Base-by-base conservation (phyloP, 1,140 invertebrate species). In the Zaprionus nigranus region DNA sequence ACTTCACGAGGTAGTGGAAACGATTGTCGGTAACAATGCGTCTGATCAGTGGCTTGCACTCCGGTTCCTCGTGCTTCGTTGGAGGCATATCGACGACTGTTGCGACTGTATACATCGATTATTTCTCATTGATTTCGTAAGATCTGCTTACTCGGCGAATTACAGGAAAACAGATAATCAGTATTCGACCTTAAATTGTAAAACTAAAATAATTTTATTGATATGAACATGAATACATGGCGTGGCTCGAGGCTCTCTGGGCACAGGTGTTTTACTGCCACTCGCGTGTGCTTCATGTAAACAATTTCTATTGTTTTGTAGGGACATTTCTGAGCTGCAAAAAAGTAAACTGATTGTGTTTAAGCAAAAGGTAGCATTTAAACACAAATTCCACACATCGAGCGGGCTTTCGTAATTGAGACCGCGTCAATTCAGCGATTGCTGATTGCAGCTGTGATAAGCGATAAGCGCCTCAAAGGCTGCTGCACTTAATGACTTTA, bases 11-110 rank as follows among this genome's bases (percentile, higher is more conserved):
- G 93, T 95, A 99, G 99, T 5, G 99, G 99, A 93, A 99, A 99
- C n/a, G n/a, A n/a, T n/a, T n/a, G n/a, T n/a, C n/a, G n/a, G 99
- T 99, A 34, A 98, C 98, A 56, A 99, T 96, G 81, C 99, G 95
- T n/a, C 99, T 99, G 93, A 99, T 97, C n/a, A 99, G 94, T 34
- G 97, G 96, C 82, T 97, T 97, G 79, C 95, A 95, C 88, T 98
- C 97, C 1, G 96, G 96, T 86, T 97, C 96, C 82, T 96, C 96
- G 61, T 97, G 97, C 94, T 99, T 99, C 94, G 99, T 99, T 9
- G 98, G 98, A 82, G 97, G 95, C 98, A 99, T 99, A 82, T 76
- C 66, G 66, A 40, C 34, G 40, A 17, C 6, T n/a, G 9, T 34
- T 34, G 7, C 9, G 9, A 34, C 30, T 34, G 2, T 57, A 30